Conservation (phyloP, 1,140 invertebrate genomes). For the Amyelois transitella region DNA sequence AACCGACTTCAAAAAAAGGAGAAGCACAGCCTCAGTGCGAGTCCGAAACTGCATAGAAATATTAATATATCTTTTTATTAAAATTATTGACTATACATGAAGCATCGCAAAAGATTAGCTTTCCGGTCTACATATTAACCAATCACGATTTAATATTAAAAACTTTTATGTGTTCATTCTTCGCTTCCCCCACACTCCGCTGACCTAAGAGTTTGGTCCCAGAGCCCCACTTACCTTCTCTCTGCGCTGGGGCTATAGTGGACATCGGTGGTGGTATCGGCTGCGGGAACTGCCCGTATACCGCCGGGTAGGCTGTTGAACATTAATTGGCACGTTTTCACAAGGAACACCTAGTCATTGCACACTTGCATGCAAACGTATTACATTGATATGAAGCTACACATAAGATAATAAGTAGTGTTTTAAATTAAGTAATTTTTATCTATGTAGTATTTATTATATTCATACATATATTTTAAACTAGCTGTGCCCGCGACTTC, state of each 20-base stretch:
- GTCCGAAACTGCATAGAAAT: no score
- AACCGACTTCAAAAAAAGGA: no score
- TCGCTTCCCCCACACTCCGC: background rate
- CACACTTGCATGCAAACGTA: conserved; percentile 51
- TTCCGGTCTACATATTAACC: no score
- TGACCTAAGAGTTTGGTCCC: no score
- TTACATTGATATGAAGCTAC: conserved; percentile 26
- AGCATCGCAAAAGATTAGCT: no score
- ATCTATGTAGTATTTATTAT: no score
- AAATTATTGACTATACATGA: no score
- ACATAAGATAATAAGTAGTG: conserved; percentile 8
- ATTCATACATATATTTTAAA: no score
- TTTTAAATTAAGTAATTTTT: background rate
- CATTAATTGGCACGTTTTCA: conserved; percentile 75
- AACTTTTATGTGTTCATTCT: background rate
- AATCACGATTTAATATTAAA: background rate
- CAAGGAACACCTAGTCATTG: conserved; percentile 69
- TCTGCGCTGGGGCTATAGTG: conserved; percentile 91
- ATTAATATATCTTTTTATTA: no score
- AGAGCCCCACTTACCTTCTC: conserved; percentile 89
- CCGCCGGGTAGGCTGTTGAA: conserved; percentile 94
- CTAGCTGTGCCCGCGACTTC: no score
- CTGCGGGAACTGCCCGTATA: conserved; percentile 97
- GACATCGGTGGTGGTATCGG: conserved; percentile 93
- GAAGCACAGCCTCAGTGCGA: no score